A percentile compares a stretch with the other conserved stretches of the same genome.
Conservation (phyloP, 2,888 invertebrate species). For the Cataglyphis livida region DNA sequence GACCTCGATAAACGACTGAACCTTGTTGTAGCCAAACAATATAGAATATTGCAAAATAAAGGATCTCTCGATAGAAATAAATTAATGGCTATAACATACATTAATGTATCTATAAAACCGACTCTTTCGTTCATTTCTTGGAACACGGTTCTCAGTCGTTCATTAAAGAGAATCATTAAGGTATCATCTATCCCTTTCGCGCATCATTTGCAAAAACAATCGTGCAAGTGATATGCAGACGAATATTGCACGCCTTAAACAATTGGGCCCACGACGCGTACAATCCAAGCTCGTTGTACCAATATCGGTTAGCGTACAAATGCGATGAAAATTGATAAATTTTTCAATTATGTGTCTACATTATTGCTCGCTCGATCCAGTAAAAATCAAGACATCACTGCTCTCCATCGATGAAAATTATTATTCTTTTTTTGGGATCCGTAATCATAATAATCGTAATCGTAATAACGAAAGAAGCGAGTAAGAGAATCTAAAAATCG, state of each 20-base stretch:
- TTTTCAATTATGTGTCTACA: not conserved
- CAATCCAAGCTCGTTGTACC: constrained; percentile 19
- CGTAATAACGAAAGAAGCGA: not conserved
- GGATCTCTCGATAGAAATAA: not conserved
- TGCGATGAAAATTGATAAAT: not conserved
- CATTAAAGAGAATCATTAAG: not conserved
- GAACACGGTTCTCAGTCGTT: constrained; percentile 16
- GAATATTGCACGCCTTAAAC: constrained; percentile 29
- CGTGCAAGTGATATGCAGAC: constrained; percentile 49
- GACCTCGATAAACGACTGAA: not conserved
- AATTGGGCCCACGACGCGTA: constrained; percentile 18
- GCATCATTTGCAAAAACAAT: constrained; percentile 42
- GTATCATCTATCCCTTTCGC: constrained; percentile 4
- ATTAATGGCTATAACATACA: no score
- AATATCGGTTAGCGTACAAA: not conserved
- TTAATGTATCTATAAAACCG: constrained; percentile 17
- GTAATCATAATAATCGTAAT: no score
- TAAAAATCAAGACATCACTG: not conserved
- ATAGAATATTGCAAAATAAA: not conserved
- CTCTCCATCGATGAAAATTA: not conserved
- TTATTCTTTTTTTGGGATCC: not conserved
- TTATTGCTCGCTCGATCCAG: not conserved
- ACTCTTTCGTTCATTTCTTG: constrained; percentile 4
- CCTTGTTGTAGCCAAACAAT: not conserved
- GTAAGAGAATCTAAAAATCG: not conserved